Conservation (phyloP, 2,888 invertebrate genomes). For the Drosophila crucigera region DNA sequence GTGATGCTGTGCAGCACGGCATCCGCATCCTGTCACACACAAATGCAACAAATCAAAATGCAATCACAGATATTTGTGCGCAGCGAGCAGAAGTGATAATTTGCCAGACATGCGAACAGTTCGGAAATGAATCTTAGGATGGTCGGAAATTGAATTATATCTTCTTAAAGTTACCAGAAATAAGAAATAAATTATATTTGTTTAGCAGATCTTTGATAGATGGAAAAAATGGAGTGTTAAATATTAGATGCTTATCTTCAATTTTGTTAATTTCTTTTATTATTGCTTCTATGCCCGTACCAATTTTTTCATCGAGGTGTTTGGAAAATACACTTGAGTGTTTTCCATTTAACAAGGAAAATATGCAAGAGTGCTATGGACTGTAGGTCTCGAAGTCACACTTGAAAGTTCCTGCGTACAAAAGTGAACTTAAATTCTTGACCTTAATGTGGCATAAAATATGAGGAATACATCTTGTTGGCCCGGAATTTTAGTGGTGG, state of each 20-base stretch:
- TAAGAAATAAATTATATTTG: not conserved
- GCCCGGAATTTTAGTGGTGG: slow-evolving; percentile 35
- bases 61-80: slow-evolving; percentile 61
- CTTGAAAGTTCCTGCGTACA: slow-evolving; percentile 29
- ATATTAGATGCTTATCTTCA: not conserved
- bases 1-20: slow-evolving; percentile 2
- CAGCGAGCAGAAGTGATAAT: slow-evolving; percentile 28
- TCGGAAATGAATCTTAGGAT: slow-evolving; percentile 1
- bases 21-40: slow-evolving; percentile 35
- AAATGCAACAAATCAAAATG: slow-evolving; percentile 59
- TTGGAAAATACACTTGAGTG: not conserved
- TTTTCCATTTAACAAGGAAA: not conserved
- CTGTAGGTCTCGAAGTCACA: slow-evolving; percentile 15
- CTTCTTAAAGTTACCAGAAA: not conserved
- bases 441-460: slow-evolving; percentile 59
- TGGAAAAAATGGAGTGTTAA: not conserved
- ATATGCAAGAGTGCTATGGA: not conserved
- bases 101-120: slow-evolving; percentile 15
- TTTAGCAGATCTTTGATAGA: not conserved
- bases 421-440: slow-evolving; percentile 26
- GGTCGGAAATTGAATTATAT: slow-evolving; percentile 9
- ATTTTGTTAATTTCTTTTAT: too few relatives aligned
- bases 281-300: not conserved
- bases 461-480: slow-evolving; percentile 61
- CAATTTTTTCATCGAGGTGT: not conserved